phyloP scores from a whole-genome alignment of 2,113 vertebrate genomes.

The Pelmatolapia mariae region DNA sequence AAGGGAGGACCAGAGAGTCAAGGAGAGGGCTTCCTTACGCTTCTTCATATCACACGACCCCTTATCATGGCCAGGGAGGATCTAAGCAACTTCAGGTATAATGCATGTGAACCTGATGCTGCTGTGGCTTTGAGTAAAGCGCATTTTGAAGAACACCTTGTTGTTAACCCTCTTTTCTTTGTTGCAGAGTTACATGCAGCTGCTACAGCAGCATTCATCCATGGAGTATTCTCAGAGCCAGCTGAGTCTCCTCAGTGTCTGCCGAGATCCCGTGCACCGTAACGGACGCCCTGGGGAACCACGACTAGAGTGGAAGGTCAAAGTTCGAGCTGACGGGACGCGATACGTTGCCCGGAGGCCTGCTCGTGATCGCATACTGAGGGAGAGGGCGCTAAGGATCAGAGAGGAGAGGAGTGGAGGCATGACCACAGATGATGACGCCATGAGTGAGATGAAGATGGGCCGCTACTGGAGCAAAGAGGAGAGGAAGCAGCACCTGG shows the following conservation, averaged over 20 bases:
- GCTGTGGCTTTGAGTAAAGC: background rate
- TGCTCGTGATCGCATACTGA: conserved; percentile 87
- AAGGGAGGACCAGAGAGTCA: conserved; percentile 51
- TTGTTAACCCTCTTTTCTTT: background rate
- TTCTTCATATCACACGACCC: conserved; percentile 81
- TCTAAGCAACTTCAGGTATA: conserved; percentile 80
- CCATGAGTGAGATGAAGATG: conserved; percentile 95
- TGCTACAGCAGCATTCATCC: conserved; percentile 90
- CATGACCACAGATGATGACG: conserved; percentile 93
- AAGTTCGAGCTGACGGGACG: conserved; percentile 89
- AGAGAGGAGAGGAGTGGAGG: conserved; percentile 89
- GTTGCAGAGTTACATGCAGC: conserved; percentile 91
- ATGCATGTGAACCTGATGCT: background rate
- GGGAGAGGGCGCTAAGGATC: conserved; percentile 92
- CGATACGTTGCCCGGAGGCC: conserved; percentile 90
- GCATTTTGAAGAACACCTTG: background rate
- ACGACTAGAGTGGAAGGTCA: conserved; percentile 94
- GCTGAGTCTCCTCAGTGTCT: conserved; percentile 85
- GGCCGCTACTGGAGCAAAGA: conserved; percentile 98
- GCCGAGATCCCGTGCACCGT: conserved; percentile 73
- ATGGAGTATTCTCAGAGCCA: conserved; percentile 94
- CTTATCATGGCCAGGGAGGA: conserved; percentile 76
- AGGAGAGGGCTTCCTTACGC: conserved; percentile 71
- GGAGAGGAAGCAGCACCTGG: conserved; percentile 92
- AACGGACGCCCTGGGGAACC: conserved; percentile 70